Conservation (phyloP, 2,797 vertebrate genomes). For the Pseudotriccus pelzelni region DNA sequence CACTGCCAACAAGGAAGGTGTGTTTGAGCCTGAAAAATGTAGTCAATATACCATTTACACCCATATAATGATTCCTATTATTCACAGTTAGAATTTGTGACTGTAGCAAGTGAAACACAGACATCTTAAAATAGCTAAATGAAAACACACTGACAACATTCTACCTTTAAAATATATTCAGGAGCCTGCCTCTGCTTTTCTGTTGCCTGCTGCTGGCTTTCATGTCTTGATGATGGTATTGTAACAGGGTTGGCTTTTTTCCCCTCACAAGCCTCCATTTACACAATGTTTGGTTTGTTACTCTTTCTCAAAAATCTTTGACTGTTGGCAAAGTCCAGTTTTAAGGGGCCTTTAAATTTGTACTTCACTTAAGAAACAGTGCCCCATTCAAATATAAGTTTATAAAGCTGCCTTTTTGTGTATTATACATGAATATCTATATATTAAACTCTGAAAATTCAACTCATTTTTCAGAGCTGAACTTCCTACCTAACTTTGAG, state of each 20-base stretch:
- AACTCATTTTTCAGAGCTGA: slow-evolving; percentile 17
- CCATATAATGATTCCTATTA: slow-evolving; percentile 78
- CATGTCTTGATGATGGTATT: slow-evolving; percentile 65
- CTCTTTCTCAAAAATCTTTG: slow-evolving; percentile 46
- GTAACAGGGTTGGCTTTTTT: slow-evolving; percentile 40
- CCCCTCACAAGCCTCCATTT: slow-evolving; percentile 53
- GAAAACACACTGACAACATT: slow-evolving; percentile 74
- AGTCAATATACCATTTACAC: slow-evolving; percentile 74
- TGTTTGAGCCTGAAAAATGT: slow-evolving; percentile 68
- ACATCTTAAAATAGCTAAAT: slow-evolving; percentile 74
- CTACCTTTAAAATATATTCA: slow-evolving; percentile 75
- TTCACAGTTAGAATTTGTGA: slow-evolving; percentile 72
- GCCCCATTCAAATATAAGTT: slow-evolving; percentile 31
- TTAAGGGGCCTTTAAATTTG: slow-evolving; percentile 40
- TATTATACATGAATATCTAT: slow-evolving; percentile 44
- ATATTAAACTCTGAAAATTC: slow-evolving; percentile 56
- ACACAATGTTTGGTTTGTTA: slow-evolving; percentile 65
- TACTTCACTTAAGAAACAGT: slow-evolving; percentile 51
- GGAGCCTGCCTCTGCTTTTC: slow-evolving; percentile 57
- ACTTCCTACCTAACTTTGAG: background rate
- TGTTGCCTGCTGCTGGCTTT: slow-evolving; percentile 65
- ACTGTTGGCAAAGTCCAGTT: slow-evolving; percentile 47
- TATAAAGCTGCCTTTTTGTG: slow-evolving; percentile 52
- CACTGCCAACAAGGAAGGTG: slow-evolving; percentile 78
- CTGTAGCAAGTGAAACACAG: slow-evolving; percentile 69